Evolutionary conservation across 2,888 invertebrate species (phyloP), one percentile per base, ranked within the genome.

Genomic region (Sesamia inferens): DNA sequence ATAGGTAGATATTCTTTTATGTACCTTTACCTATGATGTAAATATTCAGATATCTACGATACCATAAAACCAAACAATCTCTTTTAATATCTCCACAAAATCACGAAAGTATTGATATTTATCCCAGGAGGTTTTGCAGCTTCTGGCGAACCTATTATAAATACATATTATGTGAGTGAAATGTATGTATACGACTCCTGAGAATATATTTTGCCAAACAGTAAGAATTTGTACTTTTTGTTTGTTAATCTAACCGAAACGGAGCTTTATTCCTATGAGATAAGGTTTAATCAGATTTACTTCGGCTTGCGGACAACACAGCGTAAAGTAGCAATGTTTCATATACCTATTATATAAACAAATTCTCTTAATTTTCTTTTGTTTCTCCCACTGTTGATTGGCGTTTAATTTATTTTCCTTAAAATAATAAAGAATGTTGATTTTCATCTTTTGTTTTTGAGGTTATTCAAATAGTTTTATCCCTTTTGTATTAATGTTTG

Each of bases 171-270:
- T 76, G 31, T 31, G 70, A 76, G 31, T 31, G 70, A 76, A 85
- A 81, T 81, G 59, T 81, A 80, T 79, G 78, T 82, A 85, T 84
- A 74, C 47, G 76, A 74, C 86, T 71, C 84, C 13, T 11, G 84
- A 70, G 87, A 86, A 82, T 82, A 81, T 80, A 69, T 82, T 87
- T 87, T 84, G 87, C 78, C 84, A 82, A 76, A 83, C 78, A 76
- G 67, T 75, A 81, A 75, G 79, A 87, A 77, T 85, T 76, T 67
- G 68, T 74, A 63, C 74, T 72, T 76, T 76, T 80, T 85, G 71
- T 79, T 70, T 47, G 61, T 62, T 67, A 77, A 76, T 73, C 58
- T 74, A 48, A 71, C 63, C 51, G 65, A 76, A 83, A 85, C 65
- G 39, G 59, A 62, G 54, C 78, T 67, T 74, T 85, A 78, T 79